These are phyloP conservation scores for Bungarus multicinctus DNA, from an alignment of 2,113 vertebrate species.

Conservation along the genomic window DNA sequence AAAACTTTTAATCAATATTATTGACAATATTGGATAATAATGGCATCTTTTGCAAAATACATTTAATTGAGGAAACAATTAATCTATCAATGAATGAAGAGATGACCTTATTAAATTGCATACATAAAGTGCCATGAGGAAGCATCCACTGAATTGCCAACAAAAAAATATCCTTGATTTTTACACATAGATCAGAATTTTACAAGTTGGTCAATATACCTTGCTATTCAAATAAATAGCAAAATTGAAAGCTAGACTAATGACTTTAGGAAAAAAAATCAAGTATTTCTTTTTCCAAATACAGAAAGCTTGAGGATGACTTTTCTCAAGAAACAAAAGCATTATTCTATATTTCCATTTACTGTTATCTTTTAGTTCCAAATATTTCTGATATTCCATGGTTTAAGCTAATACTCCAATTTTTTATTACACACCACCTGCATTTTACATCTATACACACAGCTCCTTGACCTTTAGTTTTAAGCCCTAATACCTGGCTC, in stretches of 20 bases:
- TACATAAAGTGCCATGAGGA: neutral
- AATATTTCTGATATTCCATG: neutral
- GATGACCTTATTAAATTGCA: neutral
- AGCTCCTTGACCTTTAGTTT: neutral
- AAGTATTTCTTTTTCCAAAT: neutral
- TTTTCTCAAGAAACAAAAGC: neutral
- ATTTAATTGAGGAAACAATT: constrained; percentile 24
- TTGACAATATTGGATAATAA: neutral
- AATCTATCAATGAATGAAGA: neutral
- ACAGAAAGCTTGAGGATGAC: neutral
- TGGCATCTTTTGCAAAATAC: neutral
- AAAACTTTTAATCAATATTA: neutral
- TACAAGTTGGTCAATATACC: neutral
- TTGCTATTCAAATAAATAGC: neutral
- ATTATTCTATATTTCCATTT: neutral
- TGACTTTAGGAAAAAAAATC: neutral
- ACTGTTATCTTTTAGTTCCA: neutral
- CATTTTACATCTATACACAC: neutral
- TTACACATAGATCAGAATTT: neutral
- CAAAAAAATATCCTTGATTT: neutral
- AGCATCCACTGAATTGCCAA: neutral
- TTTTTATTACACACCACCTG: neutral
- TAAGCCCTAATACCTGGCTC: neutral
- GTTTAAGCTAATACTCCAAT: neutral
- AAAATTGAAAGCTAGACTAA: neutral